Evolutionary conservation across 1,140 invertebrate genomes (phyloP), one percentile per base, ranked within the genome.

Genomic region (Elysia chlorotica): DNA sequence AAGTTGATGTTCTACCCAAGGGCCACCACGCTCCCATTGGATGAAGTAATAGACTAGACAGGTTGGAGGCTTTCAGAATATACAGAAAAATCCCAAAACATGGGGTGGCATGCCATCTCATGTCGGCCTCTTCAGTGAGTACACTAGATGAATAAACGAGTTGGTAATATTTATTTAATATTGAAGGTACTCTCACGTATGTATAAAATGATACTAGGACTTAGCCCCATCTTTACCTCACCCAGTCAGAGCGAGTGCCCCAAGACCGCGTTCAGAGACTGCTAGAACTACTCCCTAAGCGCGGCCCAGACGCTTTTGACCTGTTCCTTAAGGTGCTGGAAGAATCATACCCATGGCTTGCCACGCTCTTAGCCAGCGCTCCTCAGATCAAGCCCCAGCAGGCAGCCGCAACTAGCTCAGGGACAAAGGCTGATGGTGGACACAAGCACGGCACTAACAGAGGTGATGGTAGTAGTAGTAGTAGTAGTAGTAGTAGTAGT

Each of bases 231-330:
- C n/a, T n/a, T n/a, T n/a, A n/a, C n/a, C n/a, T n/a, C n/a, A n/a
- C 41, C 41, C 61, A 62, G 61, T 23, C 61, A 30, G 61, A 25
- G 28, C 28, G 21, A 6, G 28, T 5, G 23, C 6, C 25, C 25
- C 0, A 0, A 1, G 65, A 74, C 17, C 31, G 28, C 53, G 75
- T 33, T 14, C 37, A 71, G 1, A 78, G 75, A 33, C 74, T 82
- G 74, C 57, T 82, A 25, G 72, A 75, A 28, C 57, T 80, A 62
- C 69, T 82, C 17, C 80, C 78, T n/a, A 82, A 78, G 38, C 57
- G 80, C 54, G 80, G 80, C 5, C 80, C 80, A 0, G 73, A 78
- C 35, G 80, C 81, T 0, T 80, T 82, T 65, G 71, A 79, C 31
- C 48, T n/a, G 14, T 80, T 80, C 67, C 53, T 79, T 0, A 65